Conservation (phyloP, 2,113 vertebrate species). For the Rhinichthys klamathensis region DNA sequence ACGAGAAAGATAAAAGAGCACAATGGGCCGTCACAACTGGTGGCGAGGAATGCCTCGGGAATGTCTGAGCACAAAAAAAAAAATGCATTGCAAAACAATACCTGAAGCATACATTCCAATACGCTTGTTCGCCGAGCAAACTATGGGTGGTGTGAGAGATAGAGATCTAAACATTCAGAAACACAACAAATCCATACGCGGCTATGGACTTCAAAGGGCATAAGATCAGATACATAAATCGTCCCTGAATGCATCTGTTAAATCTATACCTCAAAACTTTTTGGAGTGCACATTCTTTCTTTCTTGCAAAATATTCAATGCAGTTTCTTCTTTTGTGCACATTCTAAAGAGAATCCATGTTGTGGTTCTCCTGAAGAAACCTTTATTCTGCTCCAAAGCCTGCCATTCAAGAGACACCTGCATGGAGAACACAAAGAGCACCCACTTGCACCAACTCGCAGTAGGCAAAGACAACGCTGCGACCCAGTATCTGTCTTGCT, state of each 20-base stretch:
- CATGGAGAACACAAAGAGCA: conserved; percentile 57
- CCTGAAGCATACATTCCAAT: conserved; percentile 35
- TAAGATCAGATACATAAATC: not conserved
- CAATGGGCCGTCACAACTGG: conserved; percentile 19
- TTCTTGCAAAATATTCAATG: conserved; percentile 36
- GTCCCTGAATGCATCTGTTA: not conserved
- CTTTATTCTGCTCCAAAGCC: conserved; percentile 57
- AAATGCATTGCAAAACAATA: conserved; percentile 30
- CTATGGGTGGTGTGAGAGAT: not conserved
- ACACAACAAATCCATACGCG: conserved; percentile 2
- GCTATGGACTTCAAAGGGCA: conserved; percentile 28
- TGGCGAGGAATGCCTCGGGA: conserved; percentile 20
- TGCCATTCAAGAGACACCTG: conserved; percentile 57
- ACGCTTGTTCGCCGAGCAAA: not conserved
- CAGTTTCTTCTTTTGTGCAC: conserved; percentile 34
- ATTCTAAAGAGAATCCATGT: conserved; percentile 55
- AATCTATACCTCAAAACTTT: conserved; percentile 37
- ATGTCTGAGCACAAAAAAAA: not conserved
- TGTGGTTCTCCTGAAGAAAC: conserved; percentile 55
- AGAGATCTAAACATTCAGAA: conserved; percentile 15
- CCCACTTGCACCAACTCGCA: conserved; percentile 59
- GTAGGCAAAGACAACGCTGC: conserved; percentile 51
- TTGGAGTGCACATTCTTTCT: conserved; percentile 34
- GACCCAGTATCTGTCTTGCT: conserved; percentile 58
- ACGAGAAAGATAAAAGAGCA: conserved; percentile 26